Conservation (phyloP, 2,113 vertebrate genomes). For the Rhabdomys dilectus region DNA sequence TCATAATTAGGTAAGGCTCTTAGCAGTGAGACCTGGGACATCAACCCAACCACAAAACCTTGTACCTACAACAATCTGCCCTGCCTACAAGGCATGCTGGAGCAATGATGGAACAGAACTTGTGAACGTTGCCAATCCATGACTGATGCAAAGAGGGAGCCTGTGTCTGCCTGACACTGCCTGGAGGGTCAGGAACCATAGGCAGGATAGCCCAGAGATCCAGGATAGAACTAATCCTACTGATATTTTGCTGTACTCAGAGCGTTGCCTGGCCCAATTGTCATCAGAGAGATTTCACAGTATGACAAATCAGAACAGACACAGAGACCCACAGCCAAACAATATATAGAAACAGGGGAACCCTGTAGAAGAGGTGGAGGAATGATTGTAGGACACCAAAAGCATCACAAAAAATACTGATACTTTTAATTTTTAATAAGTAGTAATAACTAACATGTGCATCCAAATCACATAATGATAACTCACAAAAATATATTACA, state of each 20-base stretch:
- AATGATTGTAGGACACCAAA: neutral
- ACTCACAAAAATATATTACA: neutral
- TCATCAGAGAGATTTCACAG: neutral
- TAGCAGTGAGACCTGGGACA: neutral
- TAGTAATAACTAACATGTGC: neutral
- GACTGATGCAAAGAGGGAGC: no score
- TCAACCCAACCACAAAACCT: neutral
- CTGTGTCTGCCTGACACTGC: neutral
- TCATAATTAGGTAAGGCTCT: neutral
- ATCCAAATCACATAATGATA: neutral
- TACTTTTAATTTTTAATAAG: neutral
- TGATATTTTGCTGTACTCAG: neutral
- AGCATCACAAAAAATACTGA: neutral
- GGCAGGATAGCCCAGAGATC: neutral
- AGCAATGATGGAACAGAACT: neutral
- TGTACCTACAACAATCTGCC: neutral
- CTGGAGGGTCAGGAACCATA: neutral
- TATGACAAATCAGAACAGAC: neutral
- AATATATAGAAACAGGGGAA: neutral
- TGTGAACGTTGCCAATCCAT: neutral
- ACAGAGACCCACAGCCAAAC: neutral
- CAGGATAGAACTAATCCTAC: neutral
- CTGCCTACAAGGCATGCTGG: neutral
- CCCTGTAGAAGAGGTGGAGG: neutral
- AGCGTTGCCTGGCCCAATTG: neutral